phyloP scores from a whole-genome alignment of 1,140 invertebrate species.

The Drosophila leontia region DNA sequence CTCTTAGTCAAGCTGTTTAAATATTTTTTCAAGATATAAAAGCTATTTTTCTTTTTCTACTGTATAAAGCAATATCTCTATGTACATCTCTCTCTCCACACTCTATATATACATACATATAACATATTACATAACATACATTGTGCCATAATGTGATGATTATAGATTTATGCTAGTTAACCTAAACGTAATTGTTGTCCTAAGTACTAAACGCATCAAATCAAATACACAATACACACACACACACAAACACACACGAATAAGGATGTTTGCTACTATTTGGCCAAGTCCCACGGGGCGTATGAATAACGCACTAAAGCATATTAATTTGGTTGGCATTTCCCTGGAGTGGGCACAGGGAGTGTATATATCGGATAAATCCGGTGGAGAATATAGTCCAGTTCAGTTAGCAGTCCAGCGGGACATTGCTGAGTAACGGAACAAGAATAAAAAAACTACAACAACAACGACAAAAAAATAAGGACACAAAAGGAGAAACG shows the following conservation, averaged over 20 bases:
- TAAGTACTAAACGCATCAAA: slow-evolving; percentile 56
- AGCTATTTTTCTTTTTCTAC: not conserved
- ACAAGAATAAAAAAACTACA: not conserved
- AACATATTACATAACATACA: slow-evolving; percentile 50
- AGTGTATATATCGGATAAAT: slow-evolving; percentile 1
- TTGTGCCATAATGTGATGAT: slow-evolving; percentile 84
- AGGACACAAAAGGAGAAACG: not conserved
- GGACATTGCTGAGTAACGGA: slow-evolving; percentile 5
- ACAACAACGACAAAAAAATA: not conserved
- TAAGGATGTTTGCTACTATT: slow-evolving; percentile 22
- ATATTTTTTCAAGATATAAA: not conserved
- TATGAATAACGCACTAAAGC: slow-evolving; percentile 34
- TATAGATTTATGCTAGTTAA: slow-evolving; percentile 77
- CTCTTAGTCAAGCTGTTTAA: not conserved
- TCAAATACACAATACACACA: slow-evolving; percentile 35
- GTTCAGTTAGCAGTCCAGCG: slow-evolving; percentile 19
- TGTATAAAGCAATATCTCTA: slow-evolving; percentile 17
- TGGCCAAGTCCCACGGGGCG: slow-evolving; percentile 32
- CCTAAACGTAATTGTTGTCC: slow-evolving; percentile 73
- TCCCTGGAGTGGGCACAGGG: slow-evolving; percentile 2
- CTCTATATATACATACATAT: slow-evolving; percentile 12
- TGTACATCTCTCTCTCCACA: slow-evolving; percentile 19
- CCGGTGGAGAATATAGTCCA: slow-evolving; percentile 11
- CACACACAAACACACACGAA: not conserved
- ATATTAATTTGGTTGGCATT: slow-evolving; percentile 23